A percentile compares a stretch with the other conserved stretches of the same genome.
Conservation (phyloP, 2,888 invertebrate species). For the Plagodis pulveraria region DNA sequence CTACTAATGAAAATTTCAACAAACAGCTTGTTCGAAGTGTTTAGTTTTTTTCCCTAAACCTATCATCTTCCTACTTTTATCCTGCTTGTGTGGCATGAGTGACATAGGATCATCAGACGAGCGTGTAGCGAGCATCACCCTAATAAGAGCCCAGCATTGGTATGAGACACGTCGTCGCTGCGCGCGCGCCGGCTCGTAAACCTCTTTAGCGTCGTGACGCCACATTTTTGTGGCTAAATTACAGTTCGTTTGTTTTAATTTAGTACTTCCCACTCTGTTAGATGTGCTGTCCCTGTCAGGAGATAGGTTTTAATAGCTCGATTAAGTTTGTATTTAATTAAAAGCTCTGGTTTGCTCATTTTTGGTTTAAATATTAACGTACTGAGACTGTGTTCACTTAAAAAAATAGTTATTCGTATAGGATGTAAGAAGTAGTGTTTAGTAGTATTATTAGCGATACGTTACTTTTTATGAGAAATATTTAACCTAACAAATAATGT, state of each 20-base stretch:
- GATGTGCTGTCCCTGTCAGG: conserved; percentile 11
- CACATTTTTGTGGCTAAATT: conserved; percentile 37
- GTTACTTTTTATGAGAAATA: too few relatives aligned
- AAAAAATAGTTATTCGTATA: too few relatives aligned
- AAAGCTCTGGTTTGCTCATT: not conserved
- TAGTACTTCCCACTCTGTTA: conserved; percentile 6
- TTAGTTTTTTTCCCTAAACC: too few relatives aligned
- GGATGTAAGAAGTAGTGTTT: too few relatives aligned
- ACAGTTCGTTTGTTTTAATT: conserved; percentile 36
- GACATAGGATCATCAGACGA: too few relatives aligned
- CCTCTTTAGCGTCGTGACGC: conserved; percentile 32
- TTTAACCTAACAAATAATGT: not conserved
- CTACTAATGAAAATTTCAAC: too few relatives aligned
- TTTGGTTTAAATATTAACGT: not conserved
- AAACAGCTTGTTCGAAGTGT: too few relatives aligned
- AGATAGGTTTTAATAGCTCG: not conserved
- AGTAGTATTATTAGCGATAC: too few relatives aligned
- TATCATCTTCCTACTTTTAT: too few relatives aligned
- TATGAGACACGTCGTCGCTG: conserved; percentile 8
- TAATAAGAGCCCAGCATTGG: not conserved
- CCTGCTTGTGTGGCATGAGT: too few relatives aligned
- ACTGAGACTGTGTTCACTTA: too few relatives aligned
- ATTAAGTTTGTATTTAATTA: not conserved
- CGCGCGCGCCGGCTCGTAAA: conserved; percentile 26
- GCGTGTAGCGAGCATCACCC: too few relatives aligned